A percentile compares a stretch with the other conserved stretches of the same genome.
These are phyloP conservation scores for Drosophila nikananu DNA, from an alignment of 1,140 invertebrate genomes.

Conservation along the genomic window DNA sequence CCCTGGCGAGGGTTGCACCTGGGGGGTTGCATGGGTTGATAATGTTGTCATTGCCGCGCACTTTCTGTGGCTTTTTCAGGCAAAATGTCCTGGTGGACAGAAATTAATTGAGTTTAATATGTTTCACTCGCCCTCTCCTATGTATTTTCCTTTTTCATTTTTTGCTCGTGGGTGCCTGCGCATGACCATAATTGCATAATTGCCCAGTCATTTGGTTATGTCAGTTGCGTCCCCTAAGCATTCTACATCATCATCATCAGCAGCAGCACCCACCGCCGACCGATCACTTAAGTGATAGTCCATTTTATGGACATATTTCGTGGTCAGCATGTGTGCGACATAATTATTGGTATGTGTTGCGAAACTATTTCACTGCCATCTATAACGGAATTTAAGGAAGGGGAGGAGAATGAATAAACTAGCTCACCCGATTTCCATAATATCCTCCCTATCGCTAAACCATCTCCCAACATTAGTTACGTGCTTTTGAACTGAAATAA, in stretches of 20 bases:
- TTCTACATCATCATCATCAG: slow-evolving; percentile 17
- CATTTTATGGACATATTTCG: slow-evolving; percentile 78
- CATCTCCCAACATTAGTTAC: neutral
- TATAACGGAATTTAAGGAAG: slow-evolving; percentile 65
- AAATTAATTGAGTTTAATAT: slow-evolving; percentile 73
- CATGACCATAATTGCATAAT: slow-evolving; percentile 79
- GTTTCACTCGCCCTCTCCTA: slow-evolving; percentile 27
- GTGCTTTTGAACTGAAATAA: neutral
- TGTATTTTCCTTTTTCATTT: neutral
- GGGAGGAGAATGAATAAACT: slow-evolving; percentile 9
- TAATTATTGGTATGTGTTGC: slow-evolving; percentile 73
- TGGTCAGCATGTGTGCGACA: slow-evolving; percentile 70
- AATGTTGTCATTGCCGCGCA: slow-evolving; percentile 64
- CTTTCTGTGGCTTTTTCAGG: slow-evolving; percentile 24
- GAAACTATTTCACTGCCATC: slow-evolving; percentile 39
- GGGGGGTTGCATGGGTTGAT: slow-evolving; percentile 48
- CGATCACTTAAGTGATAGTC: slow-evolving; percentile 76
- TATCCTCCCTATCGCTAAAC: neutral
- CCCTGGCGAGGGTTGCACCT: neutral
- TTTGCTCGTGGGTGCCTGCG: slow-evolving; percentile 47
- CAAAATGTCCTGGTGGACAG: slow-evolving; percentile 40
- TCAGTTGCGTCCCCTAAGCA: slow-evolving; percentile 61
- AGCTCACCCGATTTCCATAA: neutral
- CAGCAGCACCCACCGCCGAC: slow-evolving; percentile 11
- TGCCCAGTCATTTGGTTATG: slow-evolving; percentile 71